Evolutionary conservation across 2,797 vertebrate species (phyloP), one percentile per base, ranked within the genome.

Genomic region (Gobionotothen gibberifrons): DNA sequence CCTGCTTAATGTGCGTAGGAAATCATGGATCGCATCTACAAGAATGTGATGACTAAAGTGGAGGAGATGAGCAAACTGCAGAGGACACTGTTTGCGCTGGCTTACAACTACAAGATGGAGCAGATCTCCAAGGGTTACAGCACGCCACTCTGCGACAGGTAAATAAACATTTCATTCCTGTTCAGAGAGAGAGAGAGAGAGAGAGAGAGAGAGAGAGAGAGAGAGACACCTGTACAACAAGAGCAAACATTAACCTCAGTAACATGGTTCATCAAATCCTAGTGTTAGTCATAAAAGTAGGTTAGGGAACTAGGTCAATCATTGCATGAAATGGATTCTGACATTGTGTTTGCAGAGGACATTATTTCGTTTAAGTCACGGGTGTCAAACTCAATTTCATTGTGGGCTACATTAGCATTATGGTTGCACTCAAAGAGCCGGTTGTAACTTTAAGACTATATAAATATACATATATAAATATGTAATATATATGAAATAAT

Each of bases 81-180:
- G 87, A 93, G 94, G 70, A 97, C 96, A 26, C 93, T 99, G 0
- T 99, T 99, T 88, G 96, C 96, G 76, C 79, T 99, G 82, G 98
- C 98, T 6, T 99, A 99, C 93, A 99, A 99, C 92, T 99, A 99
- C 87, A 99, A 99, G 92, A 97, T 99, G 96, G 97, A 99, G 69
- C 98, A 99, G 92, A 97, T 99, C 88, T 96, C 96, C 54, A 97
- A 95, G 85, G 98, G 98, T 51, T 96, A 93, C 81, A 94, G 87
- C 74, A 99, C 98, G 0, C 97, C 98, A 0, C 91, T 99, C 13
- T 99, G 97, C 5, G 97, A 99, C 84, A 95, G 96, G 98, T 97
- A 89, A 78, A 17, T 57, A 49, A 48, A 11, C 22, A 10, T 19
- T n/a, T 15, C 5, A 4, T 1, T 17, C 12, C 21, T 1, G 32